Conservation (phyloP, 2,888 invertebrate species). For the Thymelicus acteon region DNA sequence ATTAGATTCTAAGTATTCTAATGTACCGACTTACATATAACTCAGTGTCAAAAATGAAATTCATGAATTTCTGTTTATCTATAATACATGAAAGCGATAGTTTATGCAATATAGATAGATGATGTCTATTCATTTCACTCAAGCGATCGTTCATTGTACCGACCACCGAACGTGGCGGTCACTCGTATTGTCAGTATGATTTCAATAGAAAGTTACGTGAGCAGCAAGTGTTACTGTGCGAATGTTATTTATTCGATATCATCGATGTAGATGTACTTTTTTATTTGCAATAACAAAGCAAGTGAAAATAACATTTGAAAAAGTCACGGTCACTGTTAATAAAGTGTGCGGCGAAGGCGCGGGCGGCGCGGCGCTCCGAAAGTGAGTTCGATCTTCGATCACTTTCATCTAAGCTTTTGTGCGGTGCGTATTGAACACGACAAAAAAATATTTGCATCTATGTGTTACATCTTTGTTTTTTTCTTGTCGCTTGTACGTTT, state of each 20-base stretch:
- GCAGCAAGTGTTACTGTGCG: conserved; percentile 23
- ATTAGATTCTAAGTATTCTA: too few species aligned
- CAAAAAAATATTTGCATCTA: conserved; percentile 79
- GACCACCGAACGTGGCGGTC: background rate
- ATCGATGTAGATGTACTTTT: conserved; percentile 10
- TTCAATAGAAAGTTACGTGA: conserved; percentile 35
- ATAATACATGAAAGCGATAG: background rate
- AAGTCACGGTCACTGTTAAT: conserved; percentile 55
- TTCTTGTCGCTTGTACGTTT: conserved; percentile 60
- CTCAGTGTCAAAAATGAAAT: background rate
- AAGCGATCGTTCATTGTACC: conserved; percentile 5
- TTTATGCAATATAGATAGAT: background rate
- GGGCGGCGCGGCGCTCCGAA: conserved; percentile 52
- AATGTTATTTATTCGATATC: conserved; percentile 11
- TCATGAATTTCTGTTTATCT: background rate
- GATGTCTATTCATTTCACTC: background rate
- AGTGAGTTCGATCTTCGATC: conserved; percentile 77
- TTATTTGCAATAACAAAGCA: conserved; percentile 32
- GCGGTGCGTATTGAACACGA: conserved; percentile 66
- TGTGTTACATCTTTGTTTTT: conserved; percentile 74
- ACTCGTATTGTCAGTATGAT: conserved; percentile 12
- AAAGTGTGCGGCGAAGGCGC: conserved; percentile 40
- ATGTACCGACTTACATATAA: background rate
- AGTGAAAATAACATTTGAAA: conserved; percentile 34
- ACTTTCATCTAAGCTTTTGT: conserved; percentile 75